phyloP scores from a whole-genome alignment of 2,113 vertebrate genomes.

The Nycticryphes semicollaris region DNA sequence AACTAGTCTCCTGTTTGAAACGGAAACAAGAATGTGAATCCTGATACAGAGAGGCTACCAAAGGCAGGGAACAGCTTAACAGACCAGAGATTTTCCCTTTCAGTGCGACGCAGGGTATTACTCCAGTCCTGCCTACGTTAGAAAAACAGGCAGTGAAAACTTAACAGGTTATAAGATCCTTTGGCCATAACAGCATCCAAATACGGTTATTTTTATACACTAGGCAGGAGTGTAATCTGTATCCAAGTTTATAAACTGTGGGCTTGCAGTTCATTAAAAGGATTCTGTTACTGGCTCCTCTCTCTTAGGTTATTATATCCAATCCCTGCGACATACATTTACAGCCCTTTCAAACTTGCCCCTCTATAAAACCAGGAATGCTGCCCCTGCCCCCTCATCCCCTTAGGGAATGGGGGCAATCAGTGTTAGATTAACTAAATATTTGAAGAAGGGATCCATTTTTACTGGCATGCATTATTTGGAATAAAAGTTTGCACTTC shows the following conservation, averaged over 20 bases:
- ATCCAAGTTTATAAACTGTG: slow-evolving; percentile 59
- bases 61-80: slow-evolving; percentile 59
- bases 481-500: slow-evolving; percentile 22
- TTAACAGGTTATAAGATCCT: slow-evolving; percentile 45
- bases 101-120: slow-evolving; percentile 23
- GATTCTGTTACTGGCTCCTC: slow-evolving; percentile 46
- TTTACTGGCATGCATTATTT: slow-evolving; percentile 17
- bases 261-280: slow-evolving; percentile 56
- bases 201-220: background rate
- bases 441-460: slow-evolving; percentile 46
- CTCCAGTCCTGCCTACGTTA: slow-evolving; percentile 1
- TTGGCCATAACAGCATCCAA: slow-evolving; percentile 17
- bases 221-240: slow-evolving; percentile 10
- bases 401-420: slow-evolving; percentile 16
- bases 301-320: slow-evolving; percentile 19
- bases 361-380: slow-evolving; percentile 57
- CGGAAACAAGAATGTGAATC: slow-evolving; percentile 66
- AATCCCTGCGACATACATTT: background rate
- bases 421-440: slow-evolving; percentile 40
- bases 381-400: slow-evolving; percentile 11
- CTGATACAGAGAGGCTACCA: slow-evolving; percentile 57
- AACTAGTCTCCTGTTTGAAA: slow-evolving; percentile 67
- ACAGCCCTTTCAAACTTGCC: slow-evolving; percentile 38
- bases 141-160: background rate
- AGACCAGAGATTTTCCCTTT: slow-evolving; percentile 43